Evolutionary conservation across 92 coral and sea anemone genomes (phyloP).

Genomic region (Umimayanthus chanpuru): DNA sequence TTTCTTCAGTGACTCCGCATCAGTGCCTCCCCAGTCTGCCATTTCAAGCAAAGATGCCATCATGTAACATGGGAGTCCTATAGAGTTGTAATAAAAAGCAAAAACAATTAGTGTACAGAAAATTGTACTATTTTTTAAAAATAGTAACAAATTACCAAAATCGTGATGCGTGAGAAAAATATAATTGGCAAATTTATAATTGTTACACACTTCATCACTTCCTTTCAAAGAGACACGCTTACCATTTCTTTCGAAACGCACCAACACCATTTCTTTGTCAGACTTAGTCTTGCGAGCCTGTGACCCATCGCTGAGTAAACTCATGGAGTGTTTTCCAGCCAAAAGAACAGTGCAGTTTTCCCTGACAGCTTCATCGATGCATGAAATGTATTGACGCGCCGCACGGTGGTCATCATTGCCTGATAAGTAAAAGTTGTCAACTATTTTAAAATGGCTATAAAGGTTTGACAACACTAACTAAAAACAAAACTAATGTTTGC

Average conservation of each 20-base stretch:
- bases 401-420: conserved; percentile 32
- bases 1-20: too few relatives aligned
- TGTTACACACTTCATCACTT: too few relatives aligned
- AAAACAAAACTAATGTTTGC: not conserved
- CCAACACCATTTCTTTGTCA: conserved; percentile 43
- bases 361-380: conserved; percentile 28
- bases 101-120: too few relatives aligned
- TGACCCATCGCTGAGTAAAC: conserved; percentile 46
- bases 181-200: too few relatives aligned
- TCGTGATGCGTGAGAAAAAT: too few relatives aligned
- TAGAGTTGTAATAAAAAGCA: not conserved
- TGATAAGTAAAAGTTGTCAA: not conserved
- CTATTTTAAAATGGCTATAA: not conserved
- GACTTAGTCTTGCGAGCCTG: conserved; percentile 38
- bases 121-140: too few relatives aligned
- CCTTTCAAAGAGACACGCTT: not conserved
- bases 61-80: conserved; percentile 22
- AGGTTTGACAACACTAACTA: too few relatives aligned
- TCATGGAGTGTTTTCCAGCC: conserved; percentile 36
- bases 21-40: too few relatives aligned
- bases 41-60: conserved; percentile 21
- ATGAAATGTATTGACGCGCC: conserved; percentile 12
- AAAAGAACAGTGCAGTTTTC: conserved; percentile 19
- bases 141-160: too few relatives aligned
- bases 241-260: conserved; percentile 43